Evolutionary conservation across 1,140 invertebrate genomes (phyloP).

Genomic region (Gonatopus flavifemur): DNA sequence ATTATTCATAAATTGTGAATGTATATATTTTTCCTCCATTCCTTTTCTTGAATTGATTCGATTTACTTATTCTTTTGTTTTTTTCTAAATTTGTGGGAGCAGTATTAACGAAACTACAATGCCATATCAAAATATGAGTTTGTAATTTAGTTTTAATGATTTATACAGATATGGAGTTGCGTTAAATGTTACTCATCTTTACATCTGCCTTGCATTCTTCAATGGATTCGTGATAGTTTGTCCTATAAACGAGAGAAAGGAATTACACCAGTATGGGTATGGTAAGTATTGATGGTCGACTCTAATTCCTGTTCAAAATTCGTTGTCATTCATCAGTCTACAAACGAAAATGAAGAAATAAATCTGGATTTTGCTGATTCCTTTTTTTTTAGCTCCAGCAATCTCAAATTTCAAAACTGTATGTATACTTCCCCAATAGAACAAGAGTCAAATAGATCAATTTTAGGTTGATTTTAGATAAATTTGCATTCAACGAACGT

Average conservation of each 20-base stretch:
- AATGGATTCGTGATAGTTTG: slow-evolving; percentile 90
- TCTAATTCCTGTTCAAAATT: no score
- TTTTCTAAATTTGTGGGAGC: not conserved
- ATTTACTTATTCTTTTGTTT: no score
- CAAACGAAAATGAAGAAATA: no score
- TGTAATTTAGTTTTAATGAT: not conserved
- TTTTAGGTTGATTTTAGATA: no score
- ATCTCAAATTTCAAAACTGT: no score
- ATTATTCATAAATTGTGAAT: slow-evolving; percentile 15
- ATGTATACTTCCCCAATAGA: no score
- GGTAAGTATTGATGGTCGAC: slow-evolving; percentile 47
- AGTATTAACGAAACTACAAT: not conserved
- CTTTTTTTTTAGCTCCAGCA: no score
- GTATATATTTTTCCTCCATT: not conserved
- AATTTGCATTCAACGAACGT: no score
- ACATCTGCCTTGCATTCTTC: slow-evolving; percentile 87
- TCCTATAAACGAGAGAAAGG: slow-evolving; percentile 65
- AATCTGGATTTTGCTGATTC: no score
- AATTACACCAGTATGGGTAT: slow-evolving; percentile 58
- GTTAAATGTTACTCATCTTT: slow-evolving; percentile 77
- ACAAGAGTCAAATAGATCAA: no score
- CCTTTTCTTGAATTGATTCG: no score
- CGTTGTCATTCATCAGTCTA: no score
- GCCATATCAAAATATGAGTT: not conserved
- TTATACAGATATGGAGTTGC: slow-evolving; percentile 81